Evolutionary conservation across 2,797 vertebrate species (phyloP), one percentile per base, ranked within the genome.

Genomic region (Anolis apletophallus): DNA sequence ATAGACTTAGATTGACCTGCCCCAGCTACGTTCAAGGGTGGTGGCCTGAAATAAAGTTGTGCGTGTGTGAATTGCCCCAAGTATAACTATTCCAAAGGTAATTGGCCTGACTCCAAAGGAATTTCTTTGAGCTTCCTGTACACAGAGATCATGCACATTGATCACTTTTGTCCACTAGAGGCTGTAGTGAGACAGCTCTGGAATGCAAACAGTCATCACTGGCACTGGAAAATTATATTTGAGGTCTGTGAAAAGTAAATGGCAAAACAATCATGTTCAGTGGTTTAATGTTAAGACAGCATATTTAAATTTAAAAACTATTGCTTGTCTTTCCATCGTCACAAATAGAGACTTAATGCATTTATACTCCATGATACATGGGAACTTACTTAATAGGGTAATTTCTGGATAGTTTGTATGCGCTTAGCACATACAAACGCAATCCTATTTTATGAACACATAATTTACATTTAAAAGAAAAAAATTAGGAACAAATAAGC

Each of bases 131-230:
- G 40, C 14, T 52, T 80, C n/a, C n/a, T 10, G 19, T 72, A 73
- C n/a, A 84, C 13, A 36, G 55, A 36, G 13, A 61, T 7, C n/a
- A 54, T 21, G 34, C 59, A 1, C 84, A 90, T 83, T 93, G 89
- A 64, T 96, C 90, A 90, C 87, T 94, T 90, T 94, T 91, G 95
- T 96, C 96, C 96, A 96, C 96, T 96, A 96, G 96, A 96, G 96
- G 95, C 95, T 96, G 96, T 96, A 95, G 94, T 93, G 96, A 97
- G 96, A 96, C 91, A 92, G 88, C 84, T 50, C 87, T 69, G 80
- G 91, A 88, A 79, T 80, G 85, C 84, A 85, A 80, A 13, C 80
- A 92, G 84, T 59, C 36, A 91, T 91, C 88, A 89, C 67, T 88
- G 94, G 92, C 92, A 92, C 87, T 94, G 85, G 94, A 91, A 92